A percentile compares a stretch with the other conserved stretches of the same genome.
phyloP scores from a whole-genome alignment of 2,888 invertebrate species.

The Drosophila crucigera region DNA sequence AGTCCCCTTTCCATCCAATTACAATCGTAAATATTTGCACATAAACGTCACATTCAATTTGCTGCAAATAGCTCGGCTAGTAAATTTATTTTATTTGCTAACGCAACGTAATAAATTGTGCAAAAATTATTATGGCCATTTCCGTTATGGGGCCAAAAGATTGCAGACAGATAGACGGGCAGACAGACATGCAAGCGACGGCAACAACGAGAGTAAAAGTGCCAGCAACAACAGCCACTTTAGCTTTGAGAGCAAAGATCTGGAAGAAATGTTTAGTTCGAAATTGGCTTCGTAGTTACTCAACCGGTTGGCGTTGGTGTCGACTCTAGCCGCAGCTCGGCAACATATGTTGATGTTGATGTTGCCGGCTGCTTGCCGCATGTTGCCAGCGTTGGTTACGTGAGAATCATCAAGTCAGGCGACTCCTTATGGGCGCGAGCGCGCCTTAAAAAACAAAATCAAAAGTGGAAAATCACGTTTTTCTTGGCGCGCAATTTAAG shows the following conservation, averaged over 20 bases:
- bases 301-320: slow-evolving; percentile 72
- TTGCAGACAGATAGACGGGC: slow-evolving; percentile 29
- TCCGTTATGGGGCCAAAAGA: slow-evolving; percentile 62
- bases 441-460: slow-evolving; percentile 63
- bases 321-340: slow-evolving; percentile 31
- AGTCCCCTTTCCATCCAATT: slow-evolving; percentile 31
- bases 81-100: slow-evolving; percentile 67
- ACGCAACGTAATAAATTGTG: slow-evolving; percentile 73
- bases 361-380: slow-evolving; percentile 55
- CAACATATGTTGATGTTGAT: slow-evolving; percentile 59
- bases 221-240: slow-evolving; percentile 38
- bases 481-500: slow-evolving; percentile 77
- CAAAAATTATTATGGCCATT: slow-evolving; percentile 75
- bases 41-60: slow-evolving; percentile 56
- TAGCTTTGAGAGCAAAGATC: slow-evolving; percentile 64
- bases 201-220: slow-evolving; percentile 75
- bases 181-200: slow-evolving; percentile 5
- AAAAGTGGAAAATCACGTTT: slow-evolving; percentile 80
- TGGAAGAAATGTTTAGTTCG: slow-evolving; percentile 58
- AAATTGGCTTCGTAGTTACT: slow-evolving; percentile 63
- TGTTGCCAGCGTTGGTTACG: slow-evolving; percentile 63
- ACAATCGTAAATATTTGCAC: slow-evolving; percentile 55
- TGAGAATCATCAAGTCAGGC: slow-evolving; percentile 65
- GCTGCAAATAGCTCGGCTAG: slow-evolving; percentile 34
- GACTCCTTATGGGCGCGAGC: slow-evolving; percentile 72